Evolutionary conservation across 1,140 invertebrate genomes (phyloP), one percentile per base, ranked within the genome.

Genomic region (Samia ricini): DNA sequence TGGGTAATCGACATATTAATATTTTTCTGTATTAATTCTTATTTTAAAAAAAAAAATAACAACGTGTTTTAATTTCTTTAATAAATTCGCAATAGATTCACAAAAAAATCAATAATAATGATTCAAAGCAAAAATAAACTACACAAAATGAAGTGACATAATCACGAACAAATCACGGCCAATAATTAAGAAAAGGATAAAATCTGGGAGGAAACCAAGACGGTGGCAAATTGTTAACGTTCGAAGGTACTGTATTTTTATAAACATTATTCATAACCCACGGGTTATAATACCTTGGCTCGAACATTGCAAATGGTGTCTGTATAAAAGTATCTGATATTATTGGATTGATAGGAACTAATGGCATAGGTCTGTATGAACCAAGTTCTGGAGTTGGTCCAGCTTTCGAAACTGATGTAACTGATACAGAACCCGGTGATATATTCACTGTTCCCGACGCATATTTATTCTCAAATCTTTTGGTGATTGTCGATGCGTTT

Each of bases 121-220:
- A n/a, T 42, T 22, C 4, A 7, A 52, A 52, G 33, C 33, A 15
- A 42, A 42, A 42, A 12, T 15, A 42, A 42, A 42, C 5, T 12
- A 7, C n/a, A 36, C 12, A 52, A 52, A 52, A 52, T 21, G 3
- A 22, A 52, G 12, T 21, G 23, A 52, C 3, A 52, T n/a, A n/a
- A n/a, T n/a, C n/a, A n/a, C 23, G 21, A 12, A 19, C 19, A 21
- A 24, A 21, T 59, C 18, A 77, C 57, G 64, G 61, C 77, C 79
- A 82, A 29, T 72, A 56, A 57, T 79, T 79, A 12, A 79, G 55
- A 64, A 76, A 79, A 4, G 76, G 78, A 59, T 79, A 69, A 36
- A 76, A 80, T 49, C 48, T 63, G 2, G 71, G 76, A 49, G 76
- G 77, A 20, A 72, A 49, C 73, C 73, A 79, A 6, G 26, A 7